Percentiles rank a stretch among this genome's conserved stretches.
Conservation (phyloP, 2,888 invertebrate species). For the Leucoptera coffeella region DNA sequence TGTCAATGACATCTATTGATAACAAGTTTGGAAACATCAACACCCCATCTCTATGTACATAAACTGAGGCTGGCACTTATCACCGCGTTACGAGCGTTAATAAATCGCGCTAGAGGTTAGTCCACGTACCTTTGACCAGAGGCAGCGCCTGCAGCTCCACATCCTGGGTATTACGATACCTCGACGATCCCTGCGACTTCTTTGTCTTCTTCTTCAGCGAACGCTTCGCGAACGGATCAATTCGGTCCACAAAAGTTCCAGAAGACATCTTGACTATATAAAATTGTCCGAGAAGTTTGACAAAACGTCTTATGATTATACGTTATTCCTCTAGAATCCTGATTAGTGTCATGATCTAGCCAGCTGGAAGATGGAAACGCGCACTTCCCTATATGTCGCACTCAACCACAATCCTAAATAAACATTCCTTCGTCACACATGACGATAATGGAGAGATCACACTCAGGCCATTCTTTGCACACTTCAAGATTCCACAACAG, state of each 20-base stretch:
- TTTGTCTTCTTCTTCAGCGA: conserved; percentile 97
- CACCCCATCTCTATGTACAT: too few relatives aligned
- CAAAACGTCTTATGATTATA: too few relatives aligned
- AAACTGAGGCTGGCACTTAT: too few relatives aligned
- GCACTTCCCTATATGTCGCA: conserved; percentile 43
- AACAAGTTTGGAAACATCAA: too few relatives aligned
- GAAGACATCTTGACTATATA: conserved; percentile 59
- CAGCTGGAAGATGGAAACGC: conserved; percentile 40
- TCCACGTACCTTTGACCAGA: conserved; percentile 85
- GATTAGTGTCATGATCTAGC: conserved; percentile 46
- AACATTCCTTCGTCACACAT: conserved; percentile 54
- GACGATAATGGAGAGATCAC: conserved; percentile 51
- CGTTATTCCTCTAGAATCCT: conserved; percentile 43
- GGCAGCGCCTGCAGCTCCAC: conserved; percentile 95
- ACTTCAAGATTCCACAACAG: conserved; percentile 51
- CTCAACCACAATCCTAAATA: conserved; percentile 49
- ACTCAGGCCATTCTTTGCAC: conserved; percentile 51
- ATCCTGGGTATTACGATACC: conserved; percentile 97
- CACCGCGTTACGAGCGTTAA: too few relatives aligned
- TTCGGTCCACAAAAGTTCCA: conserved; percentile 96
- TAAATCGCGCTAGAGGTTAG: too few relatives aligned
- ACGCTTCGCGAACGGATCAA: conserved; percentile 98
- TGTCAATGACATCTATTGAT: too few relatives aligned
- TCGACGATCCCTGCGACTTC: conserved; percentile 97
- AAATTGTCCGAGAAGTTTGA: conserved; percentile 49